Evolutionary conservation across 2,113 vertebrate species (phyloP).

Genomic region (Ictalurus punctatus): DNA sequence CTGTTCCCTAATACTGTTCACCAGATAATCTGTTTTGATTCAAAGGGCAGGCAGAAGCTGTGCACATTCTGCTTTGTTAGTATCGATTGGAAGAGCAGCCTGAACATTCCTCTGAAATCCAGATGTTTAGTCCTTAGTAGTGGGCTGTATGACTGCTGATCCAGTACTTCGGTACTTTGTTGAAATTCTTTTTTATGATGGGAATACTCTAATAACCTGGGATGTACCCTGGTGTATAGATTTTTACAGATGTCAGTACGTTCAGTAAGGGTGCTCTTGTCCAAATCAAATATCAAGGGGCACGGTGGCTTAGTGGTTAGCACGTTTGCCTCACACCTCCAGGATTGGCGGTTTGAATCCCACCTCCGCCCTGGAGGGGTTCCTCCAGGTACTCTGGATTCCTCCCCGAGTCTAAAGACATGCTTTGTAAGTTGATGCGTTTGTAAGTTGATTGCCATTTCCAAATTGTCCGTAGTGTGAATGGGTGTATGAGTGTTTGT

Average conservation of each 20-base stretch:
- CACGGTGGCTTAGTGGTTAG: too few relatives aligned
- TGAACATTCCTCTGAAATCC: background rate
- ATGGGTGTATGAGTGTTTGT: too few relatives aligned
- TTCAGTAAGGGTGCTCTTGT: background rate
- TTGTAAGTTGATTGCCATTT: too few relatives aligned
- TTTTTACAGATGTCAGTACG: background rate
- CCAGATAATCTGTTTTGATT: constrained; percentile 14
- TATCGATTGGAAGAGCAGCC: background rate
- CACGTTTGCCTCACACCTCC: too few relatives aligned
- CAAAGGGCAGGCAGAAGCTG: background rate
- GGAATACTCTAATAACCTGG: too few relatives aligned
- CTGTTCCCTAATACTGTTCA: constrained; percentile 39
- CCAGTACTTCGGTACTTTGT: background rate
- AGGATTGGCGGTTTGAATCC: too few relatives aligned
- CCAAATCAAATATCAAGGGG: background rate
- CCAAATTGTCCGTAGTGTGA: too few relatives aligned
- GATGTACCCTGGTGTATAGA: background rate
- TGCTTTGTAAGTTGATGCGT: too few relatives aligned
- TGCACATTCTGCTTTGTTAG: constrained; percentile 11
- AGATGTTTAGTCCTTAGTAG: background rate
- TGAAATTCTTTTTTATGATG: background rate
- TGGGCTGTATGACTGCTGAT: background rate
- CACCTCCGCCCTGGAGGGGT: too few relatives aligned
- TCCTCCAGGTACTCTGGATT: too few relatives aligned
- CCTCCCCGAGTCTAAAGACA: too few relatives aligned